Evolutionary conservation across 2,797 vertebrate genomes (phyloP).

Genomic region (Semotilus atromaculatus): DNA sequence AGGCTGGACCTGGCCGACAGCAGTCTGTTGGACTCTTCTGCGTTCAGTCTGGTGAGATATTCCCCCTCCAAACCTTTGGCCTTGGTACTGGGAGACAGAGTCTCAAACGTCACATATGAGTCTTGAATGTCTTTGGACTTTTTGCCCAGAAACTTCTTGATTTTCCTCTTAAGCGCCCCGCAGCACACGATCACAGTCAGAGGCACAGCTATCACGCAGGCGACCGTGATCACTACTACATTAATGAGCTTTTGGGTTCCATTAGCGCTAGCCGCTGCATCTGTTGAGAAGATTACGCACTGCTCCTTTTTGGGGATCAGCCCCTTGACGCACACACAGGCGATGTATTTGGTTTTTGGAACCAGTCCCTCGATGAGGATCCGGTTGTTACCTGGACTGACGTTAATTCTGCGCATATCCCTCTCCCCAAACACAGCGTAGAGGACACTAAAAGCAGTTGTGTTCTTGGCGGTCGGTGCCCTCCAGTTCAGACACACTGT

Average conservation of each 20-base stretch:
- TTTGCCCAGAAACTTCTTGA: conserved; percentile 83
- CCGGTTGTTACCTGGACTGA: conserved; percentile 87
- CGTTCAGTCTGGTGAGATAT: conserved; percentile 84
- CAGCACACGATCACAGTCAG: conserved; percentile 95
- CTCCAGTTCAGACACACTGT: conserved; percentile 93
- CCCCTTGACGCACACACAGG: conserved; percentile 90
- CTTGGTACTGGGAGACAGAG: conserved; percentile 82
- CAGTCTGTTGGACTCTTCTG: conserved; percentile 90
- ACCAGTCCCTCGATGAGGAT: conserved; percentile 87
- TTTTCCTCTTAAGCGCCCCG: conserved; percentile 88
- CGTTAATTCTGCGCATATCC: conserved; percentile 88
- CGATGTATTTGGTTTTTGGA: conserved; percentile 94
- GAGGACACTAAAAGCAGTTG: conserved; percentile 88
- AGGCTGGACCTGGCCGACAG: conserved; percentile 91
- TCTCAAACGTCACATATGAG: conserved; percentile 91
- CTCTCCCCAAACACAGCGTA: conserved; percentile 91
- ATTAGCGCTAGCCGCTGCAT: conserved; percentile 89
- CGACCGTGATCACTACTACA: conserved; percentile 94
- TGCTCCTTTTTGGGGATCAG: conserved; percentile 93
- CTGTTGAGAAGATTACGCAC: conserved; percentile 96
- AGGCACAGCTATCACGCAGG: conserved; percentile 90
- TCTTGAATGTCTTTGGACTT: conserved; percentile 87
- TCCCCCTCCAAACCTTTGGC: conserved; percentile 83
- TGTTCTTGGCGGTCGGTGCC: conserved; percentile 86
- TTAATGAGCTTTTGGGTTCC: conserved; percentile 96